Percentiles rank a stretch among this genome's conserved stretches.
phyloP scores from a whole-genome alignment of 1,140 invertebrate genomes.

The Vanessa tameamea region DNA sequence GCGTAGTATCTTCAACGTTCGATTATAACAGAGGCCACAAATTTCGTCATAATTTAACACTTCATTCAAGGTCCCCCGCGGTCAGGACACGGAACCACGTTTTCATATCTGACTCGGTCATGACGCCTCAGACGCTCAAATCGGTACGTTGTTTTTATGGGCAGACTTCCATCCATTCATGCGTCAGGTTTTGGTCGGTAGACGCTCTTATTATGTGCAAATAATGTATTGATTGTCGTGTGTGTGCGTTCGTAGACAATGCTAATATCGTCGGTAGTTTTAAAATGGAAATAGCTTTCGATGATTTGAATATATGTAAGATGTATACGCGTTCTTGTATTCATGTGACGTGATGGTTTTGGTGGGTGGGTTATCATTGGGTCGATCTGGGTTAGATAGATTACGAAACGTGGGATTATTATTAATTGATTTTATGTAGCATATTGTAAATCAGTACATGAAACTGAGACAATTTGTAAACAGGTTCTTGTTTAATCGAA shows the following conservation, averaged over 20 bases:
- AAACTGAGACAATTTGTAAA: no score
- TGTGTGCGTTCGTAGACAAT: neutral
- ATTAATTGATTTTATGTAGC: no score
- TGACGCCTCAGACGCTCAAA: constrained; percentile 30
- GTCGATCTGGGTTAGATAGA: no score
- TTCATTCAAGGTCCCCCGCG: constrained; percentile 37
- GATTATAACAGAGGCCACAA: constrained; percentile 15
- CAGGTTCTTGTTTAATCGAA: no score
- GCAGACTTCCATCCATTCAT: constrained; percentile 60
- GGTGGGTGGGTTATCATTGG: no score
- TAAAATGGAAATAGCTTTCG: neutral
- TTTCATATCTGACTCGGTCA: constrained; percentile 36
- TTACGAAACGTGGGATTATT: no score
- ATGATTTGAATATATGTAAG: neutral
- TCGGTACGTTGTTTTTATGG: constrained; percentile 48
- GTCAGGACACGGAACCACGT: constrained; percentile 32
- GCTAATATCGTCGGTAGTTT: neutral
- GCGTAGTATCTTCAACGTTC: neutral
- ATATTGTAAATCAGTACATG: no score
- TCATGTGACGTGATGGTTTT: no score
- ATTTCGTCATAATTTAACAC: constrained; percentile 4
- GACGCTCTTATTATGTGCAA: constrained; percentile 21
- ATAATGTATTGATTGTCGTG: constrained; percentile 15
- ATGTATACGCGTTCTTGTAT: no score
- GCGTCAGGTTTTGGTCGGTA: constrained; percentile 29